Percentiles rank a stretch among this genome's conserved stretches.
These are phyloP conservation scores for Macrotus californicus DNA, from an alignment of 2,113 vertebrate genomes.

Conservation along the genomic window DNA sequence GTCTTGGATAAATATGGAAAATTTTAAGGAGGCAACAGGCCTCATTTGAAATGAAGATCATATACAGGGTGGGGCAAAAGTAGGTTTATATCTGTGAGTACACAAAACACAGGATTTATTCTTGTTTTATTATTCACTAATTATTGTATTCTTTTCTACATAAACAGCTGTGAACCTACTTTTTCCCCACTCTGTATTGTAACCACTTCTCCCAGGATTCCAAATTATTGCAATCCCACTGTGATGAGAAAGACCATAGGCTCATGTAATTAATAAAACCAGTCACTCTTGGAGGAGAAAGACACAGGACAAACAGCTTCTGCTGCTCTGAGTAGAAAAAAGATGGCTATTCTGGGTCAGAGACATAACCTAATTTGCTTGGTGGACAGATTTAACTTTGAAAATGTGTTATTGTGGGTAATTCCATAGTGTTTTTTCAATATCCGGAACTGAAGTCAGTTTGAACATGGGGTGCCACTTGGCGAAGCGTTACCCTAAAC, in stretches of 20 bases:
- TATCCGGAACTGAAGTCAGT: not conserved
- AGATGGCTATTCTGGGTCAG: not conserved
- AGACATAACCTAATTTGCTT: not conserved
- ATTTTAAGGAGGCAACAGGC: too few relatives aligned
- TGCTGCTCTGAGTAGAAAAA: not conserved
- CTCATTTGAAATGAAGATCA: not conserved
- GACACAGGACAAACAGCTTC: not conserved
- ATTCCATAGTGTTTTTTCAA: not conserved
- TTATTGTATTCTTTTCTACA: too few relatives aligned
- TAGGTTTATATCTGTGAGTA: too few relatives aligned
- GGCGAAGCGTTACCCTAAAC: not conserved
- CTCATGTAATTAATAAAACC: not conserved
- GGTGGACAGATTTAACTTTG: not conserved
- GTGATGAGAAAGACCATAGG: not conserved
- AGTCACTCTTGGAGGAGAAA: not conserved
- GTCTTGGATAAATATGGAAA: too few relatives aligned
- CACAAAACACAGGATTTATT: too few relatives aligned
- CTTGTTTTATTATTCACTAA: too few relatives aligned
- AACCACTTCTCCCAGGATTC: not conserved
- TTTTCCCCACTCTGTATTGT: too few relatives aligned
- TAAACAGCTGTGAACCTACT: too few relatives aligned
- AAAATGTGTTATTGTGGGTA: not conserved
- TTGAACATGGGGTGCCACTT: not conserved
- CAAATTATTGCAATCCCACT: not conserved
- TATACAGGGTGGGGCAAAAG: too few relatives aligned